These are phyloP conservation scores for Griposia aprilina DNA, from an alignment of 2,888 invertebrate species.

Conservation along the genomic window DNA sequence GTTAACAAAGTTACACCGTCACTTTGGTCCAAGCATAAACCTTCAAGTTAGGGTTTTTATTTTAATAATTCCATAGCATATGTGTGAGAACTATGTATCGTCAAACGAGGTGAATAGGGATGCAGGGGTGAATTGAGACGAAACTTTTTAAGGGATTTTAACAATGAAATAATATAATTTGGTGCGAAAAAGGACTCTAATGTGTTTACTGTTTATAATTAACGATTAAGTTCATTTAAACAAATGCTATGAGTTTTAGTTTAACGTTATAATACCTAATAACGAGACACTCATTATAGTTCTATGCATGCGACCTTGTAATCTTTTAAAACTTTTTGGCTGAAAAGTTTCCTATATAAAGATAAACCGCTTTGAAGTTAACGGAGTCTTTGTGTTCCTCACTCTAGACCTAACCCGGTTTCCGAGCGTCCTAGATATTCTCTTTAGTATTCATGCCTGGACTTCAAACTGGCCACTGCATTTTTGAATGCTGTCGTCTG, in stretches of 20 bases:
- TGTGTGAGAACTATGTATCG: no score
- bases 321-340: not conserved
- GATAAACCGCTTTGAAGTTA: conserved; percentile 2
- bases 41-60: not conserved
- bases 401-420: conserved; percentile 24
- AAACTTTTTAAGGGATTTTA: no score
- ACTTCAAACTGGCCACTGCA: conserved; percentile 23
- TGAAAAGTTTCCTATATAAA: not conserved
- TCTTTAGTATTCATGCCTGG: conserved; percentile 41
- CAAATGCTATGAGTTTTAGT: not conserved
- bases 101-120: no score
- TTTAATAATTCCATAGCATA: no score
- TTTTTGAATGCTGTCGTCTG: conserved; percentile 9
- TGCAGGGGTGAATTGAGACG: no score
- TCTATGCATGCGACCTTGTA: not conserved
- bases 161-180: no score
- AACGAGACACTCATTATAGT: not conserved
- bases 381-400: conserved; percentile 7
- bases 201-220: no score
- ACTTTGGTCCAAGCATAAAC: not conserved
- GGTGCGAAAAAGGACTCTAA: no score
- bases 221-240: no score
- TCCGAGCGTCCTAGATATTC: conserved; percentile 28
- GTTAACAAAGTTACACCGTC: not conserved
- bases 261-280: not conserved